Evolutionary conservation across 2,888 invertebrate genomes (phyloP), one percentile per base, ranked within the genome.

Genomic region (Drosophila paracracens): DNA sequence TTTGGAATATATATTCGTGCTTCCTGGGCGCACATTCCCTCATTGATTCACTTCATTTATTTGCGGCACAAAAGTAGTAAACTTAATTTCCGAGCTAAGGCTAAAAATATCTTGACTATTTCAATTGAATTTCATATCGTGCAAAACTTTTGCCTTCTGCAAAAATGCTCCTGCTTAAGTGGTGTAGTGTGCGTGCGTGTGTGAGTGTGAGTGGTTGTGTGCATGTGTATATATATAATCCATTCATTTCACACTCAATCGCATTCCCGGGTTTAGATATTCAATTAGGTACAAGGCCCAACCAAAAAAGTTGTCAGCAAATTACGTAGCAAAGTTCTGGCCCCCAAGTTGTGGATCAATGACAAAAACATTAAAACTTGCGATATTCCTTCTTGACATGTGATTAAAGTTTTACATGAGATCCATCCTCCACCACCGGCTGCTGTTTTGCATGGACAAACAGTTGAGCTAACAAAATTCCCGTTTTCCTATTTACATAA

Each of bases 161-260:
- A 18, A 38, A 38, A 38, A 38, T 18, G 8, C 38, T 18, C 18
- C 16, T 56, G 46, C 62, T 53, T 33, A 43, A 53, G 58, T 53
- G n/a, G 43, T 61, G 33, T 25, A 13, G 21, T 43, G 5, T 2
- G 21, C 43, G 29, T 56, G 53, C 31, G 21, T n/a, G 13, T 13
- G 7, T 8, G 25, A 2, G 8, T 48, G 8, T 18, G 48, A 16
- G 46, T 5, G 16, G 21, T 27, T 48, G 2, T 35, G 8, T 31
- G 7, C 40, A 52, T 51, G 21, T 57, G 21, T 25, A 29, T 38
- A 21, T 27, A 57, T 62, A 48, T 46, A 11, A 62, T 43, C 36
- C 57, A 74, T 80, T 87, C 74, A 86, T 89, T 89, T 86, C 81
- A 86, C 88, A 89, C 85, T 85, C 89, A 88, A 89, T 86, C 81